Evolutionary conservation across 2,888 invertebrate species (phyloP), one percentile per base, ranked within the genome.

Genomic region (Temnothorax unifasciatus): DNA sequence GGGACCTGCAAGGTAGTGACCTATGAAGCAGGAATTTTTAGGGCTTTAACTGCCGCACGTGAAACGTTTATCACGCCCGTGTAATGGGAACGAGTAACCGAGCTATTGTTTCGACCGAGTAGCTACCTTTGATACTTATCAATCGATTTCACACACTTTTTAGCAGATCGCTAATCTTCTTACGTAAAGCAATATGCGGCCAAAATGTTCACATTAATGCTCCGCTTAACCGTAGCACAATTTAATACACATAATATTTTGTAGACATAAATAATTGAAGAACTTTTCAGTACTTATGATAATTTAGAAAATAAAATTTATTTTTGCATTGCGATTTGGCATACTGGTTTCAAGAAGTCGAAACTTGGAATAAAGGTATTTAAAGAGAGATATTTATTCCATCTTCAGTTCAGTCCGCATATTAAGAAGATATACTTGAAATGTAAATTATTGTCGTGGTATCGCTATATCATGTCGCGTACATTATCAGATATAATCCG

Each of bases 391-490:
- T 0, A 34, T 34, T 34, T 0, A n/a, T 57, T 57, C 9, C n/a
- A 34, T 47, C 11, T 47, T 38, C 15, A 54, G 2, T 25, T 41
- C n/a, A 44, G n/a, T 44, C 6, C 21, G 73, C 57, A 59, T 47
- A 59, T 47, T 71, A 73, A 79, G 8, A 5, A 73, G 57, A 38
- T 47, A 47, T 47, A 73, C 15, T 69, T 57, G 13, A 71, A 79
- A 73, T 73, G 38, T 73, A 73, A 79, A 79, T 79, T 38, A 79
- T 79, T 69, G 18, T 34, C 71, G 34, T 71, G 34, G 13, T 59
- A 73, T 59, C 44, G 29, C 21, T 34, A 54, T 59, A 29, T 29
- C 29, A 29, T 29, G 29, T 29, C 29, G 29, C 29, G 47, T 73
- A 47, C 38, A 73, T 59, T 73, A 47, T 21, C 71, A 38, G 21